A percentile compares a stretch with the other conserved stretches of the same genome.
Evolutionary conservation across 35 echinoderm and acorn worm species (phyloP).

Genomic region (Heliocidaris erythrogramma): DNA sequence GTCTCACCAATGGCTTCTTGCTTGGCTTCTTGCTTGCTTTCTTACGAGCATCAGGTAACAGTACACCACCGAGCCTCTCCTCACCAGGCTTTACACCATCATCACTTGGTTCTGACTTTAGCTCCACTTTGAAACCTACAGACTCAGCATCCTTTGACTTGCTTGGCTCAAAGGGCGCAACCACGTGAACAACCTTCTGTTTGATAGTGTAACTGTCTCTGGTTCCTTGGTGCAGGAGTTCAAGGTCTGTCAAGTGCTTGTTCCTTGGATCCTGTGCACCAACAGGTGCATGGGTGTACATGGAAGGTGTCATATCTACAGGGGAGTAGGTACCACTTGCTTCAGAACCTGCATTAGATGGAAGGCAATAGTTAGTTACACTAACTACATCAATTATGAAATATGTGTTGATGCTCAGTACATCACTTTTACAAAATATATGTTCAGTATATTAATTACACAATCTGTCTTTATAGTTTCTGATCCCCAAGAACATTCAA

Average conservation of each 20-base stretch:
- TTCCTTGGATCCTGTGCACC: background rate
- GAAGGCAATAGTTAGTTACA: background rate
- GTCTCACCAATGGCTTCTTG: background rate
- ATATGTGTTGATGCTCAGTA: background rate
- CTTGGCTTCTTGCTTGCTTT: background rate
- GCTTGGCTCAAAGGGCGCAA: slow-evolving; percentile 25
- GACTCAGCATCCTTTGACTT: background rate
- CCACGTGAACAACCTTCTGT: slow-evolving; percentile 32
- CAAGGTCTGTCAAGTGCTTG: slow-evolving; percentile 32
- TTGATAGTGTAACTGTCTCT: background rate
- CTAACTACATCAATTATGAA: background rate
- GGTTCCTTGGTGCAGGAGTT: slow-evolving; percentile 25
- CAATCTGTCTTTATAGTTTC: background rate
- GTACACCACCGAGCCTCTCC: background rate
- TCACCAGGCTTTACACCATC: background rate
- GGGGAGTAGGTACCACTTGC: background rate
- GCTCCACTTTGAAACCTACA: background rate
- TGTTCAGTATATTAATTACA: background rate
- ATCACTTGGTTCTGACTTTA: slow-evolving; percentile 8
- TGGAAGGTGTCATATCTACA: slow-evolving; percentile 40
- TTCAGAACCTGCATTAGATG: slow-evolving; percentile 35
- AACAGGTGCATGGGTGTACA: slow-evolving; percentile 10
- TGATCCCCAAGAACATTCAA: background rate
- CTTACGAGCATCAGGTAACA: background rate
- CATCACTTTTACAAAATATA: background rate